Base-by-base conservation (phyloP, 2,888 invertebrate species). In the Operophtera brumata region DNA sequence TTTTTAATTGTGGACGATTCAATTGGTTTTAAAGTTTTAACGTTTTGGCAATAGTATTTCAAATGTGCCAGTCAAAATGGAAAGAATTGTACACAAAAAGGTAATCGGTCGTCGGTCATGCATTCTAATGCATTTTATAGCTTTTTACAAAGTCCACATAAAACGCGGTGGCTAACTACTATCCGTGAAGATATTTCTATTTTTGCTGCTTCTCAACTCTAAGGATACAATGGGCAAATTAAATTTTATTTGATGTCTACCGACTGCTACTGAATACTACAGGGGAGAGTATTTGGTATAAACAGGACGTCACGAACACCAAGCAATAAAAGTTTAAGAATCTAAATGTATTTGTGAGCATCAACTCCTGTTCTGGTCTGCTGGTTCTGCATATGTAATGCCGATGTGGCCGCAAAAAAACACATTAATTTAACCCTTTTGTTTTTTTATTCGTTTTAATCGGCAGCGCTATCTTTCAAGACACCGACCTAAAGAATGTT, bases 191-290 rank as follows among this genome's bases (percentile, higher is more conserved):
- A 37, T 61, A 57, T 62, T 62, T 59, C 47, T 62, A 61, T 67
- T 66, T 61, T 65, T 59, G 59, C 66, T 63, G 52, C 55, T 51
- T 49, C 53, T 37, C 55, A 59, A 65, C 62, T 65, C 64, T 69
- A 56, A 57, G 65, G 61, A 76, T 74, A 85, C 83, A 86, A 86
- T 81, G 75, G 80, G 67, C 70, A 70, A 82, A 85, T 87, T 84
- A 84, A 83, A 84, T 82, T 86, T 86, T 85, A 86, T 86, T 83
- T 77, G 76, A 78, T 75, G 73, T 71, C 66, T 69, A 67, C 73
- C 76, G 78, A 69, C 72, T 69, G 82, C 84, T 80, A 78, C 82
- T 71, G 79, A 77, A 76, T 60, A 61, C 68, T 60, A 61, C 68
- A 70, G 66, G 66, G 67, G 58, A 64, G 63, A 59, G 66, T 71